These are phyloP conservation scores for Orbicella faveolata DNA, from an alignment of 64 coral and sea anemone species.

Conservation along the genomic window DNA sequence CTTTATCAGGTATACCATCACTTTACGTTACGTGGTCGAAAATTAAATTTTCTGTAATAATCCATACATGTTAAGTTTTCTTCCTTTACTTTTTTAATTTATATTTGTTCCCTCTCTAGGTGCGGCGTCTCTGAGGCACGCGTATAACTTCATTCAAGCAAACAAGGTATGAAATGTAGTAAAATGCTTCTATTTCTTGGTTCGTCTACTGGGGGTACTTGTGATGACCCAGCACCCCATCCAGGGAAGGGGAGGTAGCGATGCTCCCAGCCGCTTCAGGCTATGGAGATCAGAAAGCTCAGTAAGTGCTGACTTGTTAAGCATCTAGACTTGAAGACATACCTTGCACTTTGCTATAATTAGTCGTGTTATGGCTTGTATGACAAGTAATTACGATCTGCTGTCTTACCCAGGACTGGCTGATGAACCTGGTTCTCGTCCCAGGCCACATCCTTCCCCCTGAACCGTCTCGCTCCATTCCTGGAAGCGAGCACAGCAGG, in stretches of 20 bases:
- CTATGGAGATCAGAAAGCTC: no score
- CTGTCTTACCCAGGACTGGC: constrained; percentile 68
- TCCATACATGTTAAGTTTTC: no score
- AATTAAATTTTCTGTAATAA: no score
- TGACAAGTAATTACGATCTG: not conserved
- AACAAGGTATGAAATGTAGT: constrained; percentile 57
- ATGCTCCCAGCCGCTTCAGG: no score
- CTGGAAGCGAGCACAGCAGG: not conserved
- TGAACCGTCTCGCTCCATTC: constrained; percentile 22
- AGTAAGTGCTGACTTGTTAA: no score
- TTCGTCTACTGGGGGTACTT: not conserved
- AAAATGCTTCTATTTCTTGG: not conserved
- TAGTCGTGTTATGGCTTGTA: not conserved
- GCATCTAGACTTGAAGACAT: no score
- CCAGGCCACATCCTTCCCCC: constrained; percentile 89
- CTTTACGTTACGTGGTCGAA: no score
- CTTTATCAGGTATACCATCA: no score
- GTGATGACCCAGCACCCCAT: no score
- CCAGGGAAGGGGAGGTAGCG: no score
- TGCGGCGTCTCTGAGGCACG: constrained; percentile 42
- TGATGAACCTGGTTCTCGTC: constrained; percentile 85
- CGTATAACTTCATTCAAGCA: constrained; percentile 70
- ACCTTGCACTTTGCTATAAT: no score
- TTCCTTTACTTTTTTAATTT: no score
- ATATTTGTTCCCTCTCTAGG: not conserved